Conservation (phyloP, 2,888 invertebrate species). For the Apotomis capreana region DNA sequence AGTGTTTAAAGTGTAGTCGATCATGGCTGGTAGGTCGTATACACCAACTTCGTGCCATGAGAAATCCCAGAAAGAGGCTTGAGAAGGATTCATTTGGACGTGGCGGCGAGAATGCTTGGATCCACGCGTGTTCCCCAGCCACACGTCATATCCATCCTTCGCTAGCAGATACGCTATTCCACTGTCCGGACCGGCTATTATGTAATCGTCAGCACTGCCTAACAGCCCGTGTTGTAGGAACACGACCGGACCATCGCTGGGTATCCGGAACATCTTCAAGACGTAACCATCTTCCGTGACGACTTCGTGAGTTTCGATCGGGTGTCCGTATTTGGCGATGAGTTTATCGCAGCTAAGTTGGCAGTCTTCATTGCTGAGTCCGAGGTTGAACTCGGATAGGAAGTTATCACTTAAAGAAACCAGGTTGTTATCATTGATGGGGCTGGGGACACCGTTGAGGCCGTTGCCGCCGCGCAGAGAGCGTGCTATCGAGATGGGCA, state of each 20-base stretch:
- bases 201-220: conserved; percentile 66
- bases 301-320: conserved; percentile 58
- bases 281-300: conserved; percentile 64
- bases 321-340: conserved; percentile 61
- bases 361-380: conserved; percentile 59
- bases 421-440: conserved; percentile 51
- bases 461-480: conserved; percentile 47
- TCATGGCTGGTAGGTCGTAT: conserved; percentile 90
- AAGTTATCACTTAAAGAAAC: conserved; percentile 51
- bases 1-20: conserved; percentile 85
- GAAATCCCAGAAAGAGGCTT: conserved; percentile 85
- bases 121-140: conserved; percentile 91
- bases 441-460: conserved; percentile 46
- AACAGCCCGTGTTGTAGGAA: conserved; percentile 71
- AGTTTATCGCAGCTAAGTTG: conserved; percentile 53
- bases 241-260: conserved; percentile 58
- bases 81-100: conserved; percentile 59
- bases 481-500: conserved; percentile 52
- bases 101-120: conserved; percentile 86
- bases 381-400: conserved; percentile 51
- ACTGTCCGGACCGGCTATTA: conserved; percentile 61
- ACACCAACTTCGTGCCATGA: conserved; percentile 92
- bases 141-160: conserved; percentile 87
- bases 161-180: conserved; percentile 78
- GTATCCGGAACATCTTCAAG: conserved; percentile 62